Evolutionary conservation across 2,113 vertebrate genomes (phyloP), one percentile per base, ranked within the genome.

Genomic region (Serranochromis macrocephalus): DNA sequence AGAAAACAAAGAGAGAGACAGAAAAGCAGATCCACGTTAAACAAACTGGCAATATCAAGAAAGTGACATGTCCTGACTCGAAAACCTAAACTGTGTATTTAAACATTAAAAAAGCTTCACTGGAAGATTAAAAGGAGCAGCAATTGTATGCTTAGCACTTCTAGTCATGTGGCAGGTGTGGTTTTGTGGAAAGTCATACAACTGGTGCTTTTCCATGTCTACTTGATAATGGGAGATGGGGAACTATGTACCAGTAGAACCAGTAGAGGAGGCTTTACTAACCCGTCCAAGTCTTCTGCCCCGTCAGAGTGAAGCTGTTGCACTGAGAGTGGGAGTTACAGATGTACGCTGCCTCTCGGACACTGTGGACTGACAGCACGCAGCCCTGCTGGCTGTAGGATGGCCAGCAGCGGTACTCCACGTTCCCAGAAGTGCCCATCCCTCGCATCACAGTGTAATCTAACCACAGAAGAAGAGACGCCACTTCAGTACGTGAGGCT

Each of bases 331-430:
- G 97, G 51, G 96, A 96, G 93, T 81, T 97, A 38, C 98, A 98
- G 75, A 98, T 96, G 80, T 92, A 31, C 0, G 97, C 97, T 0
- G 97, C 98, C 92, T 98, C 98, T 79, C 90, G 94, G 1, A 94
- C 91, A 0, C 95, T 93, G 92, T 98, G 96, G 21, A 98, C 91
- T 0, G 98, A 98, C 31, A 98, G 94, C 89, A 98, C 87, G 57
- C 98, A 98, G 66, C 97, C 96, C 94, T 96, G 95, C 91, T 97
- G 96, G 93, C 96, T 97, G 94, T 98, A 98, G 26, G 97, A 98
- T 1, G 97, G 97, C 98, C 97, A 98, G 92, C 98, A 98, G 87
- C 94, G 96, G 92, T 98, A 98, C 85, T 96, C 96, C 16, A 93
- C 92, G 11, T 95, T 94, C 86, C 95, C 97, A 13, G 82, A 94